Base-by-base conservation (phyloP, 2,797 vertebrate species). In the Hapalemur alaotrensis region DNA sequence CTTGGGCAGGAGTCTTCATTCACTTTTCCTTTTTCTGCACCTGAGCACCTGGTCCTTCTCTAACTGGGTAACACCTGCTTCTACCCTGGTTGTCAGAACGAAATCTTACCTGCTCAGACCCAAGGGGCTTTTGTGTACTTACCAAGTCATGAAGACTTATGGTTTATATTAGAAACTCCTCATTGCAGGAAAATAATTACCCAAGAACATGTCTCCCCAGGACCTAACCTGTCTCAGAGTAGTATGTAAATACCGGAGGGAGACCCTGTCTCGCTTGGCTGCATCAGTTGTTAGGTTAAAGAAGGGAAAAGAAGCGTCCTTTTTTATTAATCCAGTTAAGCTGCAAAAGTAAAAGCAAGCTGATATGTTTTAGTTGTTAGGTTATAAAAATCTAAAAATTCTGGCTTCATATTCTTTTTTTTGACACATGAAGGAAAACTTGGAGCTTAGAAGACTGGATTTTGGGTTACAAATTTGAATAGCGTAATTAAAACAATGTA, bases 221-320 rank as follows among this genome's bases (percentile, higher is more conserved):
- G 52, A 17, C 22, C 13, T 46, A 65, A 11, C 1, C 5, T 32
- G 0, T 25, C n/a, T 93, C 15, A 5, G 8, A 46, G 59, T 1
- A 1, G 0, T 1, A 9, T 32, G 76, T 35, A 38, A 76, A 35
- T 4, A 75, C 8, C 13, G 0, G 0, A 1, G 20, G 23, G 52
- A 30, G 28, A 43, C 18, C 25, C 22, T 35, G 22, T 7, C 18
- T 69, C 72, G 15, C 25, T 12, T 20, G 38, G 5, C 11, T 28
- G 4, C 30, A 22, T 5, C 32, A 46, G 18, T 18, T 41, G 17
- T 59, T 25, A 38, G 46, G 25, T 32, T 38, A 43, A 61, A 72
- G 8, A 61, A 59, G 12, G 7, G 10, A 13, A 48, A 67, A 46
- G 22, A 30, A 57, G 8, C 2, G 12, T 23, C 25, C 54, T 20